Conservation (phyloP, 2,888 invertebrate genomes). For the Drosophila quinaria region DNA sequence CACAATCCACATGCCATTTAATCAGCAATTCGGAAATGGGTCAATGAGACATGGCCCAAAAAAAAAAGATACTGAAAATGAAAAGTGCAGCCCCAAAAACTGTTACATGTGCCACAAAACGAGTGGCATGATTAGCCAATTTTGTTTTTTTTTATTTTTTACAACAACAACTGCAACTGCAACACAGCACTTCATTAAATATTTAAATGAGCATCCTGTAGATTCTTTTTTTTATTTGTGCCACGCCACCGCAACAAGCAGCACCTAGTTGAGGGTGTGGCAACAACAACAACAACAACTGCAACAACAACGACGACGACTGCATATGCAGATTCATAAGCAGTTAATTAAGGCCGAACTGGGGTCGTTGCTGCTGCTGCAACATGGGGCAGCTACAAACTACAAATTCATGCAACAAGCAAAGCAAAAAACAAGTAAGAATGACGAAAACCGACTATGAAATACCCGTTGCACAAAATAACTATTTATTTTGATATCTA, state of each 20-base stretch:
- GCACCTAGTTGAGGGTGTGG: constrained; percentile 57
- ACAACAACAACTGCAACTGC: constrained; percentile 49
- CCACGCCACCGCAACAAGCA: constrained; percentile 61
- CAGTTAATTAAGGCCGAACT: constrained; percentile 80
- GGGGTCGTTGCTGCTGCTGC: constrained; percentile 47
- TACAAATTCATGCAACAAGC: constrained; percentile 31
- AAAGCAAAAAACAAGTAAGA: constrained; percentile 56
- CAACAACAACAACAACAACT: constrained; percentile 13
- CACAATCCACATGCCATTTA: constrained; percentile 9
- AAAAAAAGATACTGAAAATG: constrained; percentile 43
- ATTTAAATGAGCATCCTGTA: constrained; percentile 82
- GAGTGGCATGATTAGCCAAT: constrained; percentile 69
- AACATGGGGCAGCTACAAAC: constrained; percentile 26
- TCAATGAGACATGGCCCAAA: constrained; percentile 50
- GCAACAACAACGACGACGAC: constrained; percentile 37
- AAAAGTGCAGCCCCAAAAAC: constrained; percentile 60
- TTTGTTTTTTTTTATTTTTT: constrained; percentile 9
- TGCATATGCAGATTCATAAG: constrained; percentile 81
- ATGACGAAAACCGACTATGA: background rate
- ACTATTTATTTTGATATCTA: background rate
- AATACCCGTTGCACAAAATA: background rate
- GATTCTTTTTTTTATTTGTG: constrained; percentile 24
- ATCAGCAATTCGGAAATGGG: constrained; percentile 55
- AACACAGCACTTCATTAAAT: constrained; percentile 81
- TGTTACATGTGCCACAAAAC: constrained; percentile 60